Conservation (phyloP, 2,888 invertebrate genomes). For the Lasius platythorax region DNA sequence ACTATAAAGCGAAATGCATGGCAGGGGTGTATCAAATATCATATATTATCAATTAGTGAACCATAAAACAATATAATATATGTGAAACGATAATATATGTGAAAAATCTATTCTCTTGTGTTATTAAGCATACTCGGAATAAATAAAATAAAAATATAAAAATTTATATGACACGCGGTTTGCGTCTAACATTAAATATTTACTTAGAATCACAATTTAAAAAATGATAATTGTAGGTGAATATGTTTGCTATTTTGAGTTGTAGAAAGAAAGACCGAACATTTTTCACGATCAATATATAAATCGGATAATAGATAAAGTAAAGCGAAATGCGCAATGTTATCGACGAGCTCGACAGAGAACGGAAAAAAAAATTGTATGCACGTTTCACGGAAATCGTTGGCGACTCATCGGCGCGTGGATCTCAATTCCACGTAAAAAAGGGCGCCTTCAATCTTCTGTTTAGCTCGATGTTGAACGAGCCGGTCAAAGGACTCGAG, state of each 20-base stretch:
- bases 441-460: conserved; percentile 14
- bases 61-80: too few species aligned
- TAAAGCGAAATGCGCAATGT: not conserved
- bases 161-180: not conserved
- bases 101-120: too few species aligned
- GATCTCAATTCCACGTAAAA: conserved; percentile 11
- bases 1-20: too few species aligned
- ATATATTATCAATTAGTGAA: too few species aligned
- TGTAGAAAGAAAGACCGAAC: not conserved
- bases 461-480: conserved; percentile 47
- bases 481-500: conserved; percentile 12
- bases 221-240: not conserved
- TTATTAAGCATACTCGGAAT: not conserved
- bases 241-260: not conserved
- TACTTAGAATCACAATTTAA: not conserved
- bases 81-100: too few species aligned
- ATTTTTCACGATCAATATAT: not conserved
- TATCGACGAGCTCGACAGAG: not conserved
- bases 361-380: not conserved
- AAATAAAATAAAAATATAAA: not conserved
- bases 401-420: conserved; percentile 12
- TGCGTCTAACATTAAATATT: not conserved
- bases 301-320: not conserved
- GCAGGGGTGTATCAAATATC: too few species aligned
- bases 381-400: conserved; percentile 15